Evolutionary conservation across 2,113 vertebrate genomes (phyloP).

Genomic region (Trochalopteron elliotii): DNA sequence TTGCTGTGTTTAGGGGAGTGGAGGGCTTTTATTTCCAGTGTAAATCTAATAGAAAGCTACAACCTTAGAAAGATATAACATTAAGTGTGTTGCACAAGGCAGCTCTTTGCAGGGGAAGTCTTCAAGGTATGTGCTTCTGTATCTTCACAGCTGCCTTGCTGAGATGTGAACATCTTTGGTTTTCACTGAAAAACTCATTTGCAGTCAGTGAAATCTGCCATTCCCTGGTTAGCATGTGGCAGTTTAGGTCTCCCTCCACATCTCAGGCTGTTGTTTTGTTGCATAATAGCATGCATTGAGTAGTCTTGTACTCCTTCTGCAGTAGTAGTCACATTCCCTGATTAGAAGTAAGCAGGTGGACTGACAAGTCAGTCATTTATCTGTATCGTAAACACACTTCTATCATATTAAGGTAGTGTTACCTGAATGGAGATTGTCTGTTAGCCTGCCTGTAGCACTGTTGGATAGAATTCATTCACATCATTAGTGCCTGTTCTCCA

Average conservation of each 20-base stretch:
- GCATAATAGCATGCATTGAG: background rate
- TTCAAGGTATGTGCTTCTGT: background rate
- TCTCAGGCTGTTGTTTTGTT: background rate
- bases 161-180: background rate
- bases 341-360: background rate
- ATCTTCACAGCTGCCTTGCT: fast-evolving
- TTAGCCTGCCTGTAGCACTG: background rate
- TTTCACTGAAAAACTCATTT: background rate
- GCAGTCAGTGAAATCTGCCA: background rate
- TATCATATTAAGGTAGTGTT: background rate
- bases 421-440: background rate
- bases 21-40: background rate
- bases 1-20: background rate
- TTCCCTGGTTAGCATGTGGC: background rate
- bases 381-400: background rate
- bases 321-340: background rate
- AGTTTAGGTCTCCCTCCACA: background rate
- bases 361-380: background rate
- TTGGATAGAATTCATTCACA: background rate
- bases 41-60: background rate
- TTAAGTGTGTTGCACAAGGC: background rate
- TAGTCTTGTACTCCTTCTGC: background rate
- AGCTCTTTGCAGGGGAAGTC: background rate
- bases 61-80: background rate
- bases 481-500: background rate